phyloP scores from a whole-genome alignment of 2,797 vertebrate genomes.

The Gadopsis marmoratus region DNA sequence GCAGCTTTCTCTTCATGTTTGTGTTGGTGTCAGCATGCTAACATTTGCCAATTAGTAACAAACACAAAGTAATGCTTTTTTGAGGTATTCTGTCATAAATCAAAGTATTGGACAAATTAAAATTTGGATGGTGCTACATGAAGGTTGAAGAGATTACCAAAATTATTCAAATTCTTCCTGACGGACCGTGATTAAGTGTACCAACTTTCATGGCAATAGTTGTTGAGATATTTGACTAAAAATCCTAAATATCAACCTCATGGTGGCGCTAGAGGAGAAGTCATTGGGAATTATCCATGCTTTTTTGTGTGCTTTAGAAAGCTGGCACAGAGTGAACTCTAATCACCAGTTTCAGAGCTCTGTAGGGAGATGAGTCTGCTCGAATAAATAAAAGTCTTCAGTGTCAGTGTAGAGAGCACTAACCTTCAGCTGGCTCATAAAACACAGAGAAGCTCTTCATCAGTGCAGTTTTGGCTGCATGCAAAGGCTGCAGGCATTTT shows the following conservation, averaged over 20 bases:
- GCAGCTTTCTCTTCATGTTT: conserved; percentile 14
- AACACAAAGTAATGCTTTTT: not conserved
- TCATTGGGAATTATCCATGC: not conserved
- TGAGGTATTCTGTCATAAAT: not conserved
- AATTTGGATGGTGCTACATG: not conserved
- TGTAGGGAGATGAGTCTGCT: conserved; percentile 3
- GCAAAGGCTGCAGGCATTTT: not conserved
- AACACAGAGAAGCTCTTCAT: conserved; percentile 25
- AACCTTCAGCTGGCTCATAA: conserved; percentile 53
- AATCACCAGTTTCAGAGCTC: conserved; percentile 27
- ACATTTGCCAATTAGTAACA: not conserved
- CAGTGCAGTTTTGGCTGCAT: conserved; percentile 25
- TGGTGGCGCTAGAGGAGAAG: not conserved
- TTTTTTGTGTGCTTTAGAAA: not conserved
- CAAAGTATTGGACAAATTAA: not conserved
- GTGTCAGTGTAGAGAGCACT: conserved; percentile 31
- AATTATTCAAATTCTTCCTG: not conserved
- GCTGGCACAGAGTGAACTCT: conserved; percentile 43
- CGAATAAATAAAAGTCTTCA: conserved; percentile 46
- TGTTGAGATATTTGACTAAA: not conserved
- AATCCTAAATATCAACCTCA: too few relatives aligned
- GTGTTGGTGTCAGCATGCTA: not conserved
- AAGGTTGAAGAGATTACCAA: not conserved
- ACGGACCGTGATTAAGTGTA: not conserved
- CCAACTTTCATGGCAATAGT: not conserved